Percentiles rank a stretch among this genome's conserved stretches.
Evolutionary conservation across 2,113 vertebrate genomes (phyloP).

Genomic region (Podarcis raffonei): DNA sequence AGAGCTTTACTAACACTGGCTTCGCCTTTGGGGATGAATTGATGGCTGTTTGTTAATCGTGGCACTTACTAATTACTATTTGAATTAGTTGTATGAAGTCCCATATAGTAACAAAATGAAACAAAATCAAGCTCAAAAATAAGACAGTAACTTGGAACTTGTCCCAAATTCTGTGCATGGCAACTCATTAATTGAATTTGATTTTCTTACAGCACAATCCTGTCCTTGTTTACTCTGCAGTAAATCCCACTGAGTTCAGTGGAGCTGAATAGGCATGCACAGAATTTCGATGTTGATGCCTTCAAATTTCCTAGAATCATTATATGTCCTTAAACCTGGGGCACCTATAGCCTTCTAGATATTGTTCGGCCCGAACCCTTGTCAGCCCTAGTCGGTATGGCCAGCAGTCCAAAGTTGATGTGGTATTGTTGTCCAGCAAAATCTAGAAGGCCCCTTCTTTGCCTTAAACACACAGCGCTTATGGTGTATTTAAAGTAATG

Average conservation of each 20-base stretch:
- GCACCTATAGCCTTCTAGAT: too few species aligned
- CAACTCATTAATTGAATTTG: neutral
- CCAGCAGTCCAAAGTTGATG: too few species aligned
- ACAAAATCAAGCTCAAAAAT: neutral
- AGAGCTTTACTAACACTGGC: neutral
- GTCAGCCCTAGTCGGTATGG: too few species aligned
- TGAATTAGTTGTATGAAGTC: neutral
- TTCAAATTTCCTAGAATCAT: too few species aligned
- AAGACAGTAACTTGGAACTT: neutral
- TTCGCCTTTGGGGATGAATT: neutral
- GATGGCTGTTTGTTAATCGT: neutral
- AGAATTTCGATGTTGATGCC: neutral
- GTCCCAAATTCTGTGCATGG: neutral
- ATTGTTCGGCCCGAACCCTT: too few species aligned
- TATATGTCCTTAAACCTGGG: too few species aligned
- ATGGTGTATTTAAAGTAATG: neutral
- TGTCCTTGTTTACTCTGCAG: neutral
- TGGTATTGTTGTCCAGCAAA: neutral
- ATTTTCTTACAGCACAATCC: neutral
- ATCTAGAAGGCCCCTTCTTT: neutral
- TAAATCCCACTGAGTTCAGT: neutral
- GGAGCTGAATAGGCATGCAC: neutral
- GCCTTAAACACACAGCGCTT: neutral
- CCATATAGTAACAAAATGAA: neutral
- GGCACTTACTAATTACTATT: neutral